Base-by-base conservation (phyloP, 1,140 invertebrate genomes). In the Geopemphigus sp. region DNA sequence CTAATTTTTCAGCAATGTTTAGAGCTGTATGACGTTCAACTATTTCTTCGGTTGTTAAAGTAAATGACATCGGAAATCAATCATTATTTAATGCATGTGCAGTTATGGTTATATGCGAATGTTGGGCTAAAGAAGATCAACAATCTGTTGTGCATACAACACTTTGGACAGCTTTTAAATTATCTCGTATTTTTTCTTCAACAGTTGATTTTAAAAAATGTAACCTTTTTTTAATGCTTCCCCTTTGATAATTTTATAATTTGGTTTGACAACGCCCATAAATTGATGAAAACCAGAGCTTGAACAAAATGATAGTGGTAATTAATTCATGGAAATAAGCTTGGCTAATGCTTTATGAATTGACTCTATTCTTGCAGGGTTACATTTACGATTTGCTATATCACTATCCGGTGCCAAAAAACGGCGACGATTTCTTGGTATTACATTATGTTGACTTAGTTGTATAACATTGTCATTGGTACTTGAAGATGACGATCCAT, bases 371-470 rank as follows among this genome's bases (percentile, higher is more conserved):
- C 26, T 61, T 17, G 26, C 59, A 61, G 24, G 26, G 10, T 26
- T 29, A 17, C 12, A 59, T 59, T 59, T 14, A 59, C 57, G 22
- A 59, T 59, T 14, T 24, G n/a, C n/a, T n/a, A 3, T 59, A 24
- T 59, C 14, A 61, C 6, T 29, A 61, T 61, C 24, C 5, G 26
- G 4, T 61, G 14, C 5, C 14, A 17, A 61, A 61, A 61, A 0
- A 29, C 59, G 59, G 26, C 15, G 59, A 61, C 26, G 59, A 5
- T 61, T 61, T 61, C 59, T 61, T n/a, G 59, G 15, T 61, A 29
- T 57, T 57, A 19, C 22, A 59, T 15, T 26, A 59, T 59, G n/a
- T 59, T 59, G 57, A 59, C 22, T 59, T 56, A n/a, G 54, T 56
- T 56, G 54, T 56, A n/a, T 56, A 56, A 56, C 8, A 56, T 3